These are phyloP conservation scores for Anarrhichthys ocellatus DNA, from an alignment of 2,113 vertebrate species.

Conservation along the genomic window DNA sequence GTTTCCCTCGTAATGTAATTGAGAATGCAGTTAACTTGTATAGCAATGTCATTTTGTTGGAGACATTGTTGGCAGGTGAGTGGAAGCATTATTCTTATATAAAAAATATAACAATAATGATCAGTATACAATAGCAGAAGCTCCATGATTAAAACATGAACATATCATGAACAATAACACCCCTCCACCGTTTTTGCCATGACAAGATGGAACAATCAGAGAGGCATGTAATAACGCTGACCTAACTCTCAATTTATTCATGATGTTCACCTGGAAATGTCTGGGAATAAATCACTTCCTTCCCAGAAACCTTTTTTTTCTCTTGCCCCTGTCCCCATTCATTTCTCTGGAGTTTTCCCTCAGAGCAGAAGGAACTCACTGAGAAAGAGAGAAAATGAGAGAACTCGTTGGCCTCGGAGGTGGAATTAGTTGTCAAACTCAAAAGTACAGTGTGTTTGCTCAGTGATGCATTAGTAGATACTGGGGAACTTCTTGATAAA, in stretches of 20 bases:
- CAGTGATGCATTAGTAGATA: constrained; percentile 18
- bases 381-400: constrained; percentile 18
- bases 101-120: not conserved
- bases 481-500: not conserved
- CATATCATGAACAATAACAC: constrained; percentile 5
- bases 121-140: not conserved
- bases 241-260: constrained; percentile 74
- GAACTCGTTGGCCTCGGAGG: constrained; percentile 31
- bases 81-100: too few species aligned
- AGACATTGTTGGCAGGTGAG: too few species aligned
- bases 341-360: constrained; percentile 57
- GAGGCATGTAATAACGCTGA: constrained; percentile 48
- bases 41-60: too few species aligned
- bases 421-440: constrained; percentile 58
- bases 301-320: constrained; percentile 42
- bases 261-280: constrained; percentile 59
- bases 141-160: constrained; percentile 30
- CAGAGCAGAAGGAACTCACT: constrained; percentile 20
- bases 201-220: constrained; percentile 54
- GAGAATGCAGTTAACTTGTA: too few species aligned
- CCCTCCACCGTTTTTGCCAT: constrained; percentile 17
- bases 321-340: constrained; percentile 36
- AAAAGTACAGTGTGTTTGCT: constrained; percentile 26
- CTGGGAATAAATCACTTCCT: constrained; percentile 70
- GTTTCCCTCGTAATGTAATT: too few species aligned